Percentiles rank a stretch among this genome's conserved stretches.
Evolutionary conservation across 2,888 invertebrate species (phyloP).

Genomic region (Unio delphinus): DNA sequence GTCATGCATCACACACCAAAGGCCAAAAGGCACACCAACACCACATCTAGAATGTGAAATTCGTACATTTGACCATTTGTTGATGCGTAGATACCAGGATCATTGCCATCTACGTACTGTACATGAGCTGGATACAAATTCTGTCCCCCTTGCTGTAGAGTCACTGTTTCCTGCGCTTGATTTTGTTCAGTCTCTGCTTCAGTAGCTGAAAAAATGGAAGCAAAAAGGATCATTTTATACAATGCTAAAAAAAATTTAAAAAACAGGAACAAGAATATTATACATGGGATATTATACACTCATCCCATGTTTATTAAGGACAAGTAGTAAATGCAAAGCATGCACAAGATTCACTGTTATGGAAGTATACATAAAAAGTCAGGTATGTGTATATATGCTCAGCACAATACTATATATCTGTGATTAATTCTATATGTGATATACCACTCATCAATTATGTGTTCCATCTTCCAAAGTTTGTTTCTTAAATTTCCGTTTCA

Average conservation of each 20-base stretch:
- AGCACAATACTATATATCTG: too few relatives aligned
- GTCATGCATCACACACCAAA: slow-evolving; percentile 32
- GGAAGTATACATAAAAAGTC: too few relatives aligned
- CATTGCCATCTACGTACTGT: slow-evolving; percentile 78
- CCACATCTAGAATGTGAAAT: slow-evolving; percentile 21
- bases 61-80: slow-evolving; percentile 80
- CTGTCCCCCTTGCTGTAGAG: slow-evolving; percentile 64
- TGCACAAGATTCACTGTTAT: too few relatives aligned
- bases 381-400: too few relatives aligned
- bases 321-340: too few relatives aligned
- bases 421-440: too few relatives aligned
- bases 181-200: slow-evolving; percentile 47
- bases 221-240: neutral
- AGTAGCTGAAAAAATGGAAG: slow-evolving; percentile 46
- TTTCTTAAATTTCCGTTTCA: too few relatives aligned
- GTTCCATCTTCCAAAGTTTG: too few relatives aligned
- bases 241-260: neutral
- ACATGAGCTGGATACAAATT: slow-evolving; percentile 77
- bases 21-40: slow-evolving; percentile 5
- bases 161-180: slow-evolving; percentile 72
- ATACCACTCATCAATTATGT: too few relatives aligned
- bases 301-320: too few relatives aligned
- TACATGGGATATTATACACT: too few relatives aligned
- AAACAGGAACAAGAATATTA: neutral
- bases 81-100: slow-evolving; percentile 76